Percentiles rank a stretch among this genome's conserved stretches.
Evolutionary conservation across 2,888 invertebrate genomes (phyloP).

Genomic region (Drosophila aldrichi): DNA sequence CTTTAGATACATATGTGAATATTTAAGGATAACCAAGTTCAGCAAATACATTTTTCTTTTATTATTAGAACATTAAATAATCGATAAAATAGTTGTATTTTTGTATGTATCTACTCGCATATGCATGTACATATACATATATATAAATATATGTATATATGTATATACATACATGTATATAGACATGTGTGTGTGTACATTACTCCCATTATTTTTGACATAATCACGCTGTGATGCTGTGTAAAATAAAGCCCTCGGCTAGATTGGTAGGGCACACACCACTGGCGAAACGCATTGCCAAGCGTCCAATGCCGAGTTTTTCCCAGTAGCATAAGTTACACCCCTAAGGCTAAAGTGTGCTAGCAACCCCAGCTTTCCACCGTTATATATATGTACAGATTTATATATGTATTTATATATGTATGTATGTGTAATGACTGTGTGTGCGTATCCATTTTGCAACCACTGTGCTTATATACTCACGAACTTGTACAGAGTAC

Average conservation of each 20-base stretch:
- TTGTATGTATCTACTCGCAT: too few species aligned
- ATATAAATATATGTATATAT: not conserved
- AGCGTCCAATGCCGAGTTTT: slow-evolving; percentile 81
- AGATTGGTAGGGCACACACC: slow-evolving; percentile 64
- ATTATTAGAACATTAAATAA: too few species aligned
- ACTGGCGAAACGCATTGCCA: slow-evolving; percentile 58
- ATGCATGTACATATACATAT: not conserved
- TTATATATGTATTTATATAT: not conserved
- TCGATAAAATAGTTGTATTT: too few species aligned
- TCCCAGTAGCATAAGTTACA: slow-evolving; percentile 84
- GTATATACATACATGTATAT: not conserved
- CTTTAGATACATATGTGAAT: too few species aligned
- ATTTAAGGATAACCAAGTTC: too few species aligned
- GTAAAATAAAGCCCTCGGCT: slow-evolving; percentile 63
- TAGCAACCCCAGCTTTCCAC: slow-evolving; percentile 69
- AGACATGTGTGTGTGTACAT: not conserved
- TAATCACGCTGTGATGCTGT: slow-evolving; percentile 56
- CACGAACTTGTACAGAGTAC: slow-evolving; percentile 26
- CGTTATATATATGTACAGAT: slow-evolving; percentile 15
- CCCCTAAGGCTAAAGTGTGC: slow-evolving; percentile 78
- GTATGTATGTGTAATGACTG: too few species aligned
- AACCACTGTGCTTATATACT: slow-evolving; percentile 53
- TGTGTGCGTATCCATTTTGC: slow-evolving; percentile 34
- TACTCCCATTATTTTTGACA: slow-evolving; percentile 42
- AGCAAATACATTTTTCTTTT: too few species aligned